Evolutionary conservation across 2,888 invertebrate species (phyloP), one percentile per base, ranked within the genome.

Genomic region (Leucophenga maculata): DNA sequence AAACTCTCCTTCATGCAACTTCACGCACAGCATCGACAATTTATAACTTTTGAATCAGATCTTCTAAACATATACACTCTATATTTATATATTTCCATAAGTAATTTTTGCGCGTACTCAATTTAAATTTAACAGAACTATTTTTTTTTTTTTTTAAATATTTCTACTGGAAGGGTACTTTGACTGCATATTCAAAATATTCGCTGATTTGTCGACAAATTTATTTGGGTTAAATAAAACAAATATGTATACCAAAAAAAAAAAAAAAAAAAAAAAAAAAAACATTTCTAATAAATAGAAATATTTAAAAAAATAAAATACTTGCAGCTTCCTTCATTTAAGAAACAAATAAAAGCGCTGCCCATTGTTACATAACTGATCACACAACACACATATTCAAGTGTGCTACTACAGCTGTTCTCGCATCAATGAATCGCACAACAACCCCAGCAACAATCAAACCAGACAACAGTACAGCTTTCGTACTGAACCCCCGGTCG

Each of bases 111-210:
- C 44, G 52, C 64, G 70, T 74, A 66, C 1, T 77, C 75, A 84
- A 84, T 80, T 80, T 80, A 80, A 80, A 84, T 84, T 84, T 84
- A 80, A 80, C 80, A 78, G 82, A 83, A 73, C n/a, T n/a, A n/a
- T 26, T 26, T 26, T 26, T 26, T 26, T 26, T 26, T 26, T 2
- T 82, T 16, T 79, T 84, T 67, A 84, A 70, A 84, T 78, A 83
- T 2, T 54, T 68, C 73, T 74, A 72, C 79, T 84, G 84, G 79
- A 80, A 79, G 48, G 79, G 83, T 71, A 75, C 69, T 72, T 75
- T 55, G 8, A 9, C 39, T 39, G 39, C 39, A 39, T 39, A 8
- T 39, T 39, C 1, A 11, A 39, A 39, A 39, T 39, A 1, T 39
- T 11, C 39, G 8, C 39, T 39, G 3, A 39, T 39, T 11, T 39